Evolutionary conservation across 1,140 invertebrate species (phyloP), one percentile per base, ranked within the genome.

Genomic region (Drosophila nebulosa): DNA sequence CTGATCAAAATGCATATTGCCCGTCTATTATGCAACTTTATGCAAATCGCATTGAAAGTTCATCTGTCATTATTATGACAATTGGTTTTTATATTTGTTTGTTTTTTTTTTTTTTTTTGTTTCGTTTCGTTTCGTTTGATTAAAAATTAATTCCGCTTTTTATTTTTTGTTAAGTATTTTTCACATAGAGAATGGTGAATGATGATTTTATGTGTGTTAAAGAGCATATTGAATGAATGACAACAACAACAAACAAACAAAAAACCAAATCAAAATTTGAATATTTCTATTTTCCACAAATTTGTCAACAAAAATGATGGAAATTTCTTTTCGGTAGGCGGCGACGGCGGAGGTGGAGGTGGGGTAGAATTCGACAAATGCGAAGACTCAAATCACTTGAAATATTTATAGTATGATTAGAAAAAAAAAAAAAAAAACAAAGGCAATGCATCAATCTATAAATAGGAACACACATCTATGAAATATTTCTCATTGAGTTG

Each of bases 21-120:
- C 6, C 4, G 35, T 3, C 35, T 36, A n/a, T 21, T 46, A 46
- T 46, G 39, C 16, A 65, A 58, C 51, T 39, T 24, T 22, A 55
- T 36, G 46, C 42, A 74, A 59, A 79, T 85, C 63, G 64, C 76
- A 85, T 69, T 85, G 63, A 64, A 76, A 76, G 79, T 84, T 73
- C 59, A 79, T 75, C 62, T 76, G 75, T 79, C 71, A 68, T 61
- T 66, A 70, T 74, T 27, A 50, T 66, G 57, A 74, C 63, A 74
- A 74, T 74, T 70, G 27, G 46, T 70, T 57, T 57, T 7, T n/a
- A 21, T 7, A 32, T 12, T 4, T 16, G 9, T 32, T 1, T 51
- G 12, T 52, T 30, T 5, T 22, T 4, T 51, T 21, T 50, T 14
- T 10, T 9, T 35, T 24, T 63, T 32, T 1, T 51, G 12, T 52